phyloP scores from a whole-genome alignment of 2,113 vertebrate genomes.

The Fukomys damarensis region DNA sequence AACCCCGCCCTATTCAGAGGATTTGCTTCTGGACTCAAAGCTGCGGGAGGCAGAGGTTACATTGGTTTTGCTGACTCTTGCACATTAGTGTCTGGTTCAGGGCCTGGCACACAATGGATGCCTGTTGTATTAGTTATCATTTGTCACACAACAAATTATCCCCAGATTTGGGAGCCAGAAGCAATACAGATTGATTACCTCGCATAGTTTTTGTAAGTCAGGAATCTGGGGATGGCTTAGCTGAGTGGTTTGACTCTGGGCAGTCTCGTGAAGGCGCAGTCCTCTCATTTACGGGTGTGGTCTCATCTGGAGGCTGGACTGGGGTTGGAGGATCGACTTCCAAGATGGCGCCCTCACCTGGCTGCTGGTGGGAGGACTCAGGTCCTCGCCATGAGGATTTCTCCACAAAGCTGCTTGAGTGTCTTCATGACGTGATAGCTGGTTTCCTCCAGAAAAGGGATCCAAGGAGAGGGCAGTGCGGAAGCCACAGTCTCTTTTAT shows the following conservation, averaged over 20 bases:
- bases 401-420: neutral
- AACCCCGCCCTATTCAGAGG: neutral
- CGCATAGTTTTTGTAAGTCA: neutral
- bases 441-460: neutral
- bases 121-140: neutral
- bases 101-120: neutral
- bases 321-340: neutral
- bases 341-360: no score
- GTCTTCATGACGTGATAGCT: neutral
- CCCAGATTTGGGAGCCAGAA: neutral
- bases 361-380: neutral
- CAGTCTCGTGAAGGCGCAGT: neutral
- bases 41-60: neutral
- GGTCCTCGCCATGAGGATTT: neutral
- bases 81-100: neutral
- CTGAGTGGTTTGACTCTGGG: neutral
- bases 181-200: neutral
- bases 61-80: neutral
- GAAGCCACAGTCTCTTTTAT: neutral
- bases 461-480: neutral
- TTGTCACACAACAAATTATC: neutral
- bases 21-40: neutral
- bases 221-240: neutral
- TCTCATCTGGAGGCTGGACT: neutral
- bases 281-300: neutral